Percentiles rank a stretch among this genome's conserved stretches.
Conservation (phyloP, 2,888 invertebrate species). For the Chrysolina americana region DNA sequence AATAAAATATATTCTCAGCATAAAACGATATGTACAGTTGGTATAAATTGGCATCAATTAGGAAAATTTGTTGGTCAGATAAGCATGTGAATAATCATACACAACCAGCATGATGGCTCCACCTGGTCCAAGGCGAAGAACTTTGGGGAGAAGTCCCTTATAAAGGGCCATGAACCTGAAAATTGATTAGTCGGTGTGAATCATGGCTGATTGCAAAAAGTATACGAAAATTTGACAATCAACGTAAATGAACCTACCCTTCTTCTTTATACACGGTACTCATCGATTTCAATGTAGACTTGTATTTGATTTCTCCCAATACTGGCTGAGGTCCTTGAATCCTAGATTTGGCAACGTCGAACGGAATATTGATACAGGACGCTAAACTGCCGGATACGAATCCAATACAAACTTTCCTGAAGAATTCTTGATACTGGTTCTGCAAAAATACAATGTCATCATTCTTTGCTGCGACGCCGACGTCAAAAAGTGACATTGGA, state of each 20-base stretch:
- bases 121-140: constrained; percentile 92
- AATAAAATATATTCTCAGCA: neutral
- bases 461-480: too few relatives aligned
- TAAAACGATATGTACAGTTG: too few relatives aligned
- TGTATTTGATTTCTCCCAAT: constrained; percentile 82
- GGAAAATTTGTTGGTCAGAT: constrained; percentile 73
- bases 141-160: constrained; percentile 93
- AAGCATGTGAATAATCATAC: constrained; percentile 88
- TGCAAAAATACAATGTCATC: constrained; percentile 63
- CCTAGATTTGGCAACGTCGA: constrained; percentile 95
- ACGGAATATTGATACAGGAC: constrained; percentile 92
- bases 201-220: too few relatives aligned
- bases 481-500: too few relatives aligned
- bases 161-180: constrained; percentile 88
- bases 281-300: constrained; percentile 82
- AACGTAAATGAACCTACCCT: constrained; percentile 76
- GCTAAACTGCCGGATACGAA: constrained; percentile 90
- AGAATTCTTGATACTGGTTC: constrained; percentile 80
- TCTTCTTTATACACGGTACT: constrained; percentile 86
- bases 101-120: constrained; percentile 96
- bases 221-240: too few relatives aligned
- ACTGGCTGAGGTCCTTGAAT: constrained; percentile 93
- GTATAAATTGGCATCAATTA: constrained; percentile 24
- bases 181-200: constrained; percentile 53
- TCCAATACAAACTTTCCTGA: constrained; percentile 85